phyloP scores from a whole-genome alignment of 2,888 invertebrate genomes.

The Epinotia ramella region DNA sequence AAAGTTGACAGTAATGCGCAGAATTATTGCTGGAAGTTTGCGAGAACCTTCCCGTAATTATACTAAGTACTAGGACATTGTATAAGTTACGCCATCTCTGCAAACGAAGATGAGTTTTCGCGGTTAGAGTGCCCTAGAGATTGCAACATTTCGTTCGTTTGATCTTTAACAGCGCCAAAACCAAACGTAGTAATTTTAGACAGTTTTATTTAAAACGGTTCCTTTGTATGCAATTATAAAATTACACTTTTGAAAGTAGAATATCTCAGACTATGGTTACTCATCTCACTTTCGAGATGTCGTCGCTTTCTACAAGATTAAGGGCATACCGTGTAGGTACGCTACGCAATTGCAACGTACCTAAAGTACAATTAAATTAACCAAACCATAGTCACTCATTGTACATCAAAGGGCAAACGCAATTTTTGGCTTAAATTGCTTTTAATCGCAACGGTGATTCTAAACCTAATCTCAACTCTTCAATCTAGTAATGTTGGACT shows the following conservation, averaged over 20 bases:
- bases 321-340: slow-evolving; percentile 16
- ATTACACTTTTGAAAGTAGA: not conserved
- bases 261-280: slow-evolving; percentile 2
- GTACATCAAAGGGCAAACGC: not conserved
- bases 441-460: no score
- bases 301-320: slow-evolving; percentile 39
- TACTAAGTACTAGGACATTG: not conserved
- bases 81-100: not conserved
- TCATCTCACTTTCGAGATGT: slow-evolving; percentile 23
- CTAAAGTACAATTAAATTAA: slow-evolving; percentile 18
- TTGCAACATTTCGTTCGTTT: not conserved
- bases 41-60: slow-evolving; percentile 1
- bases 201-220: no score
- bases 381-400: not conserved
- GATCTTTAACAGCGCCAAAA: not conserved
- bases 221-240: no score
- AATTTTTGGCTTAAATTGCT: not conserved
- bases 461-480: no score
- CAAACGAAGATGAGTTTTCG: not conserved
- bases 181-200: not conserved
- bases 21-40: not conserved
- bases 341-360: not conserved
- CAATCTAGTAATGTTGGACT: no score
- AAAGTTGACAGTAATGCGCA: slow-evolving; percentile 2
- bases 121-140: not conserved